Conservation (phyloP, 1,140 invertebrate genomes). For the Drosophila arawakana region DNA sequence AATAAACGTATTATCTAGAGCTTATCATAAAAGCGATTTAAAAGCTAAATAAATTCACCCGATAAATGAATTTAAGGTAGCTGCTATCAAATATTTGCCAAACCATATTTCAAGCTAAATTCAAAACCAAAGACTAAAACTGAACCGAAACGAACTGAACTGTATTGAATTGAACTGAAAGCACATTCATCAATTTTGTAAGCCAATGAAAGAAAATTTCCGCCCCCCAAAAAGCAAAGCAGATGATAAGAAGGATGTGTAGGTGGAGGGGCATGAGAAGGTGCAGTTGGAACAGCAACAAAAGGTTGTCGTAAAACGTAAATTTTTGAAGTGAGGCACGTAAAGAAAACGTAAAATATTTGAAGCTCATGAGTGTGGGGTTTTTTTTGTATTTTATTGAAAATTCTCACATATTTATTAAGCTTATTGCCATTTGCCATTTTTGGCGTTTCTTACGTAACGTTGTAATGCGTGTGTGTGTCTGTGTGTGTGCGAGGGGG, state of each 20-base stretch:
- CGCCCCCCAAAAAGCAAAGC: constrained; percentile 15
- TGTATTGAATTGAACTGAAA: constrained; percentile 8
- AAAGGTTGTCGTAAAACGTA: constrained; percentile 40
- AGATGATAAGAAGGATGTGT: neutral
- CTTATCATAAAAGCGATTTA: constrained; percentile 66
- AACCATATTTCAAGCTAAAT: constrained; percentile 2
- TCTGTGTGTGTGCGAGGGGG: neutral
- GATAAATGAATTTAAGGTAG: constrained; percentile 66
- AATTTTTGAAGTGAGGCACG: constrained; percentile 59
- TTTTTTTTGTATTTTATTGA: constrained; percentile 53
- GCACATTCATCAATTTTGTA: constrained; percentile 75
- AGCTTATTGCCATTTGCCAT: constrained; percentile 26
- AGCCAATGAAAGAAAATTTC: constrained; percentile 51
- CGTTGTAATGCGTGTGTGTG: constrained; percentile 31
- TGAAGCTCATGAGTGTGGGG: constrained; percentile 38
- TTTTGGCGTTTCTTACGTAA: constrained; percentile 60
- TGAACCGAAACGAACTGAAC: neutral
- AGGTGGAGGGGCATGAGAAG: neutral
- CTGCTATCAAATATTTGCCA: constrained; percentile 32
- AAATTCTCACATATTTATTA: constrained; percentile 60
- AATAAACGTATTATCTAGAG: constrained; percentile 59
- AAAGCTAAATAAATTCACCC: constrained; percentile 55
- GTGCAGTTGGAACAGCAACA: constrained; percentile 1
- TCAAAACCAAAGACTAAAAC: neutral
- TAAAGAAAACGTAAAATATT: constrained; percentile 68